Base-by-base conservation (phyloP, 1,140 invertebrate species). In the Platyscapa corneri region DNA sequence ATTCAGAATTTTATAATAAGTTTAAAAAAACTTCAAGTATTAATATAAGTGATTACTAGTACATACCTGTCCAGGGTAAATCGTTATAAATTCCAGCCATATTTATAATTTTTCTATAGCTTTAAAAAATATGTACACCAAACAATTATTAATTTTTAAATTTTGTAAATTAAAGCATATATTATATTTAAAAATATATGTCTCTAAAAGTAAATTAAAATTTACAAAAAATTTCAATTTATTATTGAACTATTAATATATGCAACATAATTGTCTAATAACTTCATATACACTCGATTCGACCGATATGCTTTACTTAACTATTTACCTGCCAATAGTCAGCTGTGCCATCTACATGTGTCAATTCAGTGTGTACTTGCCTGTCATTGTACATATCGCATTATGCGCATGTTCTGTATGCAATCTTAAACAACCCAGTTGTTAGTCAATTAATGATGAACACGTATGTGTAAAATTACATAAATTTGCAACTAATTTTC, bases 1-100 rank as follows among this genome's bases (percentile, higher is more conserved):
- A n/a, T n/a, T n/a, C n/a, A n/a, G n/a, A n/a, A n/a, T n/a, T n/a
- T n/a, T n/a, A n/a, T n/a, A n/a, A n/a, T n/a, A n/a, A n/a, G n/a
- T n/a, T n/a, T n/a, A n/a, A n/a, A n/a, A n/a, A n/a, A n/a, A n/a
- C n/a, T n/a, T n/a, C n/a, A n/a, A n/a, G n/a, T n/a, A n/a, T n/a
- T n/a, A n/a, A n/a, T 34, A 42, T 37, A 46, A 39, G 8, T 7
- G 27, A 32, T 7, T 34, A 12, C 5, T 46, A 76, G 23, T 39
- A 89, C 88, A 90, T 88, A 94, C 94, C 94, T 81, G 91, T 90
- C 92, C 94, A 94, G 87, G 91, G 92, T 87, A 94, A 89, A 86
- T 94, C 92, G 81, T 94, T 92, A 82, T 94, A 94, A 87, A 92
- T 92, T 34, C 89, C 88, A 70, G 92, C 88, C 94, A 95, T 95